A percentile compares a stretch with the other conserved stretches of the same genome.
These are phyloP conservation scores for Mercenaria mercenaria DNA, from an alignment of 1,140 invertebrate genomes.

Conservation along the genomic window DNA sequence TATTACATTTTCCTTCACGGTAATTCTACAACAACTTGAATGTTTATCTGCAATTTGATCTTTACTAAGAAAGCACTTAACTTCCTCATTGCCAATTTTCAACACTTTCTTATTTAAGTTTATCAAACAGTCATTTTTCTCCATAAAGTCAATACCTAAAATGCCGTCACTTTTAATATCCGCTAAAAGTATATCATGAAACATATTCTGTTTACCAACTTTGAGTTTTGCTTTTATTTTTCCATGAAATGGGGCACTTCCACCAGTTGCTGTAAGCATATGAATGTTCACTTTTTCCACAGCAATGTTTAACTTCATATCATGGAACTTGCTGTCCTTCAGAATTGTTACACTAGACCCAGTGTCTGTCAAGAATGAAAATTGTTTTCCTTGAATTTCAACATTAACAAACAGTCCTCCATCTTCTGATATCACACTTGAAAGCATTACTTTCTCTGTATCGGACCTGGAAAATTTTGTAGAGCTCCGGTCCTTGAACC, in stretches of 20 bases:
- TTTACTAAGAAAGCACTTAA: background rate
- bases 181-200: constrained; percentile 28
- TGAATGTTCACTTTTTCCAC: constrained; percentile 32
- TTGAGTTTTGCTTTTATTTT: constrained; percentile 11
- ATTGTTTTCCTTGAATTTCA: background rate
- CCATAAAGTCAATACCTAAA: constrained; percentile 58
- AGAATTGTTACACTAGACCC: constrained; percentile 1
- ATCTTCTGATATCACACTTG: background rate
- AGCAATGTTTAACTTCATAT: constrained; percentile 12
- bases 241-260: constrained; percentile 50
- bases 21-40: background rate
- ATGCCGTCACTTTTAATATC: constrained; percentile 47
- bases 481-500: background rate
- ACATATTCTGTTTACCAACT: background rate
- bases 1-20: background rate
- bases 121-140: background rate
- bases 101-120: background rate
- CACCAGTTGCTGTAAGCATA: constrained; percentile 66
- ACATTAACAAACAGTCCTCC: background rate
- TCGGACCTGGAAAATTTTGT: background rate
- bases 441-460: background rate
- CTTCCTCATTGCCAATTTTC: background rate
- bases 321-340: no score
- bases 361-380: constrained; percentile 48
- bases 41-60: background rate